Percentiles rank a stretch among this genome's conserved stretches.
phyloP scores from a whole-genome alignment of 2,888 invertebrate genomes.

The Incurvaria masculella region DNA sequence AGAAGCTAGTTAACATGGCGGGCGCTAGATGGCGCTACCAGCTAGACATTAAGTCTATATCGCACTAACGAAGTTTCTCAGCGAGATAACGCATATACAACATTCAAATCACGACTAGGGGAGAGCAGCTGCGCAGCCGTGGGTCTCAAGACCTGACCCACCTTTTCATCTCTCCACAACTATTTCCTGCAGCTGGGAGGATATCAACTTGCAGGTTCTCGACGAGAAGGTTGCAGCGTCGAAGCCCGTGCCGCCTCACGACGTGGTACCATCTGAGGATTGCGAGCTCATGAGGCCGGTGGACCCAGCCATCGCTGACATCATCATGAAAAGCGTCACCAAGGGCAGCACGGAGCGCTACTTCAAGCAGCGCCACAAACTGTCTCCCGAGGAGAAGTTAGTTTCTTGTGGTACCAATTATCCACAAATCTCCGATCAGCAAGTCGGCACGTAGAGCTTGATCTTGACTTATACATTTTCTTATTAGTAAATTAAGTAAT shows the following conservation, averaged over 20 bases:
- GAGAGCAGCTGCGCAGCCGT: no score
- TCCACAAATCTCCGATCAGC: not conserved
- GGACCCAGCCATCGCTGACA: constrained; percentile 36
- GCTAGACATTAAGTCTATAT: no score
- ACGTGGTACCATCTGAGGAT: constrained; percentile 24
- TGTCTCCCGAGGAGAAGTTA: constrained; percentile 52
- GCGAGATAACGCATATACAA: no score
- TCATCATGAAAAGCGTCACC: constrained; percentile 43
- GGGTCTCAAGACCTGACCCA: no score
- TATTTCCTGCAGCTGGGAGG: constrained; percentile 3
- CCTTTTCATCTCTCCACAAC: no score
- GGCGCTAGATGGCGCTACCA: no score
- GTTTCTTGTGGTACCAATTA: not conserved
- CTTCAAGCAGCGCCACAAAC: constrained; percentile 42
- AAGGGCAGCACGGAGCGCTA: constrained; percentile 49
- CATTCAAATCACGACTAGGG: no score
- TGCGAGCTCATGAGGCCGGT: constrained; percentile 50
- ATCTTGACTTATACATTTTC: no score
- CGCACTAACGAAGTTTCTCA: no score
- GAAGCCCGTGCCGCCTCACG: constrained; percentile 22
- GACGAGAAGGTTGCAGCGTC: constrained; percentile 23
- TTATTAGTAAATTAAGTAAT: no score
- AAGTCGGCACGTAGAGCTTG: not conserved
- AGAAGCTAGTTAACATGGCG: no score
- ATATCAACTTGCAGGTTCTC: constrained; percentile 21